These are phyloP conservation scores for Chalcosyrphus nemorum DNA, from an alignment of 2,888 invertebrate species.

Conservation along the genomic window DNA sequence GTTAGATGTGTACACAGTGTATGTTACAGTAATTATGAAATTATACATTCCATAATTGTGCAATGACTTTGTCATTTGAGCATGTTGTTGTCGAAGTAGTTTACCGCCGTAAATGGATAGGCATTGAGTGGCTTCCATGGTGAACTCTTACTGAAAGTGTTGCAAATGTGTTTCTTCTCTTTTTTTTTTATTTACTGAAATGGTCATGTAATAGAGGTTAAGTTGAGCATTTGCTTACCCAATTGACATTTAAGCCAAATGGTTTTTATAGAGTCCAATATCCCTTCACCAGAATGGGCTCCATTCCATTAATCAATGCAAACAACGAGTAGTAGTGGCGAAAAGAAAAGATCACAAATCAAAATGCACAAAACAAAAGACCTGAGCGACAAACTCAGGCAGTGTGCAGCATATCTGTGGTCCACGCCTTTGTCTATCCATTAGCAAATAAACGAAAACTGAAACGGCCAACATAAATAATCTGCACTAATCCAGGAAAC, in stretches of 20 bases:
- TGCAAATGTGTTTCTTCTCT: too few relatives aligned
- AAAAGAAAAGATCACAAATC: constrained; percentile 8
- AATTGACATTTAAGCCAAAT: constrained; percentile 49
- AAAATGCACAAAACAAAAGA: constrained; percentile 20
- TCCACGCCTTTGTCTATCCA: constrained; percentile 47
- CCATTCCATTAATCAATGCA: constrained; percentile 46
- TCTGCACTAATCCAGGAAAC: constrained; percentile 41
- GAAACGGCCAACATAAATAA: constrained; percentile 5
- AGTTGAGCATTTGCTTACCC: constrained; percentile 25
- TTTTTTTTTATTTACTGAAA: not conserved
- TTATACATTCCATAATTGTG: constrained; percentile 62
- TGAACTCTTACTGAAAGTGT: constrained; percentile 20
- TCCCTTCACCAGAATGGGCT: constrained; percentile 51
- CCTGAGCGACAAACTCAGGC: constrained; percentile 5
- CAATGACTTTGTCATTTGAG: constrained; percentile 68
- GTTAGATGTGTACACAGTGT: constrained; percentile 3
- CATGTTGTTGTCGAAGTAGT: constrained; percentile 25
- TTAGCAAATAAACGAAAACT: constrained; percentile 24
- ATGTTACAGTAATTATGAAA: constrained; percentile 65
- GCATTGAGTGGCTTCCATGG: constrained; percentile 30
- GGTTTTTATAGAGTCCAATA: constrained; percentile 34
- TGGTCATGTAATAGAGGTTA: constrained; percentile 18
- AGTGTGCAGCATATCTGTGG: not conserved
- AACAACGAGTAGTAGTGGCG: not conserved
- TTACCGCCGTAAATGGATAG: constrained; percentile 34